Evolutionary conservation across 1,140 invertebrate species (phyloP).

Genomic region (Ostrea denselamellosa): DNA sequence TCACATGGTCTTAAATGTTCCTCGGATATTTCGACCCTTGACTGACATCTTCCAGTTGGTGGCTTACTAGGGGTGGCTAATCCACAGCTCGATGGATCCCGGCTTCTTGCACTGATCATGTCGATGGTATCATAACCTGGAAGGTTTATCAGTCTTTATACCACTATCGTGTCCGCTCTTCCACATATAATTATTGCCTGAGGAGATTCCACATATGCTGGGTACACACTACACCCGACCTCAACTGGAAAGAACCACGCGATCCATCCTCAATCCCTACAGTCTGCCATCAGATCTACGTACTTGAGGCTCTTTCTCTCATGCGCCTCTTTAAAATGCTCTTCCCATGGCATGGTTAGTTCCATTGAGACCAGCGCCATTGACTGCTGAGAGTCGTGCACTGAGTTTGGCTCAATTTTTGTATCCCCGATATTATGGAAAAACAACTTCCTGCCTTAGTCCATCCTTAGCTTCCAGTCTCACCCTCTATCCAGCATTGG

Average conservation of each 20-base stretch:
- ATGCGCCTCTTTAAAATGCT: slow-evolving; percentile 34
- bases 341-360: slow-evolving; percentile 39
- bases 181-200: slow-evolving; percentile 20
- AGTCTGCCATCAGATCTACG: slow-evolving; percentile 22
- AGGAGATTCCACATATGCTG: too few relatives aligned
- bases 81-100: neutral
- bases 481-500: neutral
- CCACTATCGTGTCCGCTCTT: neutral
- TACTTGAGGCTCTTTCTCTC: slow-evolving; percentile 42
- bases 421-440: slow-evolving; percentile 27
- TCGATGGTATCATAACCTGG: slow-evolving; percentile 28
- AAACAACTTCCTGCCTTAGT: slow-evolving; percentile 37
- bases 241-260: too few relatives aligned
- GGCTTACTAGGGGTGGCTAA: neutral
- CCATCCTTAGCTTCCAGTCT: slow-evolving; percentile 43
- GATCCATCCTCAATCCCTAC: slow-evolving; percentile 40
- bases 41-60: too few relatives aligned
- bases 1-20: too few relatives aligned
- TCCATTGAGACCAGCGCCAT: neutral
- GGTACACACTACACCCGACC: too few relatives aligned
- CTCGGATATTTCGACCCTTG: too few relatives aligned
- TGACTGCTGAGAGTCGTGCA: neutral
- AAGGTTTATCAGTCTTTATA: slow-evolving; percentile 19
- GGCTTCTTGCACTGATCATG: slow-evolving; percentile 10
- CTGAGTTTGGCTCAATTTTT: neutral